These are phyloP conservation scores for Botia kubotai DNA, from an alignment of 2,797 vertebrate species.

Conservation along the genomic window DNA sequence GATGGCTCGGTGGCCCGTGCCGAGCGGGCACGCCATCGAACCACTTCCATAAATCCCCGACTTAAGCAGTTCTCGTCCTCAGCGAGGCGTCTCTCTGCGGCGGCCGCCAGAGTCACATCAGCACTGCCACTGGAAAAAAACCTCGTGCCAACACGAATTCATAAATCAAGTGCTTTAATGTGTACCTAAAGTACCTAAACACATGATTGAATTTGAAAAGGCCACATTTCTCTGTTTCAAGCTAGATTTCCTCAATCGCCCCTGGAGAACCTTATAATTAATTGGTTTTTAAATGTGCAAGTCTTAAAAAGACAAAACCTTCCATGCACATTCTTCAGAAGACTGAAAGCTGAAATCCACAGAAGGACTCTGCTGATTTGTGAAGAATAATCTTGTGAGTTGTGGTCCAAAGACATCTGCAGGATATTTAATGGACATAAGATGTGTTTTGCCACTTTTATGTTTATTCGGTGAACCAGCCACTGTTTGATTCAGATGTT, in stretches of 20 bases:
- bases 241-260: slow-evolving; percentile 14
- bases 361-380: neutral
- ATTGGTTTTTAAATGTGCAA: slow-evolving; percentile 8
- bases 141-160: slow-evolving; percentile 28
- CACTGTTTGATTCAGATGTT: neutral
- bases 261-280: slow-evolving; percentile 5
- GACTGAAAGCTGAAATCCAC: neutral
- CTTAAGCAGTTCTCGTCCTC: slow-evolving; percentile 47
- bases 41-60: slow-evolving; percentile 54
- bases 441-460: neutral
- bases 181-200: neutral
- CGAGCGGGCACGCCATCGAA: slow-evolving; percentile 38
- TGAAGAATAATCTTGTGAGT: neutral
- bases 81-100: neutral
- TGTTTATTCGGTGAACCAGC: too few relatives aligned
- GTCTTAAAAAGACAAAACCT: neutral
- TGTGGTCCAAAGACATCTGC: neutral
- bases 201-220: slow-evolving; percentile 15
- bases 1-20: slow-evolving; percentile 49
- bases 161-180: slow-evolving; percentile 52
- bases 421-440: too few relatives aligned
- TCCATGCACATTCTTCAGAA: neutral
- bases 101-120: slow-evolving; percentile 26
- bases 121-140: slow-evolving; percentile 48
- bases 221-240: slow-evolving; percentile 38